Percentiles rank a stretch among this genome's conserved stretches.
Evolutionary conservation across 2,797 vertebrate genomes (phyloP).

Genomic region (Poecilia picta): DNA sequence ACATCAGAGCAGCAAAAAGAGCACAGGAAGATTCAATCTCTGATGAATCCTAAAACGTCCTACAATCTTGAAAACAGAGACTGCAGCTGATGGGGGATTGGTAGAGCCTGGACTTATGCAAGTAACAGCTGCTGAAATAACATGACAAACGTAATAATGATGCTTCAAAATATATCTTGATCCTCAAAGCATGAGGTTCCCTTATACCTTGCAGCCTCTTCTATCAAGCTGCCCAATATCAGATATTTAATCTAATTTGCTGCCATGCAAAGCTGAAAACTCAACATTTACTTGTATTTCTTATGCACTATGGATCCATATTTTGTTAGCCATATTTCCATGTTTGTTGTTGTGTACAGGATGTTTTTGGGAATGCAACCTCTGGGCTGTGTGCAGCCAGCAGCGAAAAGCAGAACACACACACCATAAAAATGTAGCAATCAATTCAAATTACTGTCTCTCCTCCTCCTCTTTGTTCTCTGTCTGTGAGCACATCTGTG

Average conservation of each 20-base stretch:
- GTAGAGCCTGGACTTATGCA: neutral
- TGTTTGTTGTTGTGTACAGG: neutral
- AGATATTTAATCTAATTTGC: neutral
- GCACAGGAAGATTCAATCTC: neutral
- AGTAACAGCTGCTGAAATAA: neutral
- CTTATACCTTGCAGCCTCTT: neutral
- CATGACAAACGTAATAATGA: neutral
- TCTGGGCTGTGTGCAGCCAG: conserved; percentile 4
- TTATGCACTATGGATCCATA: neutral
- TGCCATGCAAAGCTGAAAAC: neutral
- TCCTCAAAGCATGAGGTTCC: neutral
- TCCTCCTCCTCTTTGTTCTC: conserved; percentile 3
- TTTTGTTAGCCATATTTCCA: neutral
- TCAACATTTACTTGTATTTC: neutral
- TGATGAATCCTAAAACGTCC: neutral
- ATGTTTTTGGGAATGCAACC: neutral
- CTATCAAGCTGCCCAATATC: neutral
- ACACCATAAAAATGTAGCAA: conserved; percentile 4
- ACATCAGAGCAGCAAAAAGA: neutral
- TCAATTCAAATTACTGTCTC: conserved; percentile 7
- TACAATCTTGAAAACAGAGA: neutral
- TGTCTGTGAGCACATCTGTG: conserved; percentile 12
- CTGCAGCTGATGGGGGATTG: neutral
- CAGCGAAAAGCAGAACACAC: neutral
- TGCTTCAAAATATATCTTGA: neutral